These are phyloP conservation scores for Rhynchotus rufescens DNA, from an alignment of 2,797 vertebrate genomes.

Conservation along the genomic window DNA sequence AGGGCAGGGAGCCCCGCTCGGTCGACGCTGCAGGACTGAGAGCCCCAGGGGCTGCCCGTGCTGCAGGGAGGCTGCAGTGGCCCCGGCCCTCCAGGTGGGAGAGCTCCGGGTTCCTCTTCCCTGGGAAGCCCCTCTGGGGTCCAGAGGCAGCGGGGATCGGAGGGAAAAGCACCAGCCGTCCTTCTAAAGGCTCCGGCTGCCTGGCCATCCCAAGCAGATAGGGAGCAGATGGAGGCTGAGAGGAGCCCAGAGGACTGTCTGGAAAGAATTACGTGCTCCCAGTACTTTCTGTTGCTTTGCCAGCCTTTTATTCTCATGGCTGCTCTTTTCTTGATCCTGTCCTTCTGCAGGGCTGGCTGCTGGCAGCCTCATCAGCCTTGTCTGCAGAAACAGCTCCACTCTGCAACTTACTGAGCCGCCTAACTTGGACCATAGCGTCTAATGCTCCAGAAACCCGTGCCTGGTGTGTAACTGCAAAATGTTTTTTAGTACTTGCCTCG, in stretches of 20 bases:
- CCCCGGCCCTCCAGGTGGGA: background rate
- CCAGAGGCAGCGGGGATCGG: background rate
- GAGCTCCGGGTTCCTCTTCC: background rate
- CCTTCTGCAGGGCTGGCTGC: conserved; percentile 5
- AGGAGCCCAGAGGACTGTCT: conserved; percentile 30
- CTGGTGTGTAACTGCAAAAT: background rate
- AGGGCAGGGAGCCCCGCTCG: background rate
- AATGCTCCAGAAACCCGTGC: background rate
- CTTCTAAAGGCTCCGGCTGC: conserved; percentile 32
- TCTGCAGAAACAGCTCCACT: background rate
- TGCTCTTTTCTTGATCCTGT: conserved; percentile 31
- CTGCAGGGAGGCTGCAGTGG: background rate
- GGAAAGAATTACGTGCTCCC: conserved; percentile 49
- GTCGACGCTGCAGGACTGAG: background rate
- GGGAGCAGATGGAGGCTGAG: conserved; percentile 17
- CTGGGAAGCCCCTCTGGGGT: background rate
- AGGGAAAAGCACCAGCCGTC: background rate
- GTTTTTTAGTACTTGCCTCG: background rate
- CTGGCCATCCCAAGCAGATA: conserved; percentile 4
- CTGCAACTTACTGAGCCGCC: background rate
- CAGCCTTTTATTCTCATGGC: conserved; percentile 42
- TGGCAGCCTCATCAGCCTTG: conserved; percentile 2
- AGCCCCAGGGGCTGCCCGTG: background rate
- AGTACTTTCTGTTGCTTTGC: conserved; percentile 45
- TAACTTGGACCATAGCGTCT: background rate